Conservation (phyloP, 2,797 vertebrate genomes). For the Erpetoichthys calabaricus region DNA sequence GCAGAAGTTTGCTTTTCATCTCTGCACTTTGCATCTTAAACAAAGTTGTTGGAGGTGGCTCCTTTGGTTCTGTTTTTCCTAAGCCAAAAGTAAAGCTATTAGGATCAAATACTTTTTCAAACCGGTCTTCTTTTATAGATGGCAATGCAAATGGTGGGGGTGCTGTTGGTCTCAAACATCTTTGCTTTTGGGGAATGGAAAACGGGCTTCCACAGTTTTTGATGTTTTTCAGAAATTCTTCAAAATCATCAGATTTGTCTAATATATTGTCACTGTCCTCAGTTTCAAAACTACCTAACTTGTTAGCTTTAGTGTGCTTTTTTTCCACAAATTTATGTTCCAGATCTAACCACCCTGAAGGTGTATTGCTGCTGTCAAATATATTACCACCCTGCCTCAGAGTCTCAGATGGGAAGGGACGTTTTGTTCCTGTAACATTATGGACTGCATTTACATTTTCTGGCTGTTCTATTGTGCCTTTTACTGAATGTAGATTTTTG, state of each 20-base stretch:
- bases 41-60: constrained; percentile 56
- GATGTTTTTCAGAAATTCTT: constrained; percentile 75
- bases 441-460: constrained; percentile 12
- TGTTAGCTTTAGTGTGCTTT: constrained; percentile 28
- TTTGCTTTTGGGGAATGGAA: constrained; percentile 64
- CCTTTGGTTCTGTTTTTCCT: constrained; percentile 48
- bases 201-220: constrained; percentile 67
- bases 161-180: constrained; percentile 47
- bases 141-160: constrained; percentile 67
- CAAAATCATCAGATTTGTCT: constrained; percentile 62
- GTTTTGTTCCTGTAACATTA: constrained; percentile 25
- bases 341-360: constrained; percentile 52
- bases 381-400: constrained; percentile 3
- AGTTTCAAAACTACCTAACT: constrained; percentile 41
- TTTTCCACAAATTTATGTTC: constrained; percentile 34
- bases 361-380: constrained; percentile 22
- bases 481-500: constrained; percentile 2
- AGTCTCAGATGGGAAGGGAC: constrained; percentile 4
- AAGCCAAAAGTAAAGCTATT: constrained; percentile 71
- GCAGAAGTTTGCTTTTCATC: constrained; percentile 38
- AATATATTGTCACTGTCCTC: constrained; percentile 40
- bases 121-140: constrained; percentile 79
- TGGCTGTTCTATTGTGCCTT: constrained; percentile 18
- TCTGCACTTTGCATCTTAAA: constrained; percentile 66
- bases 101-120: constrained; percentile 78